Conservation (phyloP, 2,797 vertebrate genomes). For the Sebastes oblongus region DNA sequence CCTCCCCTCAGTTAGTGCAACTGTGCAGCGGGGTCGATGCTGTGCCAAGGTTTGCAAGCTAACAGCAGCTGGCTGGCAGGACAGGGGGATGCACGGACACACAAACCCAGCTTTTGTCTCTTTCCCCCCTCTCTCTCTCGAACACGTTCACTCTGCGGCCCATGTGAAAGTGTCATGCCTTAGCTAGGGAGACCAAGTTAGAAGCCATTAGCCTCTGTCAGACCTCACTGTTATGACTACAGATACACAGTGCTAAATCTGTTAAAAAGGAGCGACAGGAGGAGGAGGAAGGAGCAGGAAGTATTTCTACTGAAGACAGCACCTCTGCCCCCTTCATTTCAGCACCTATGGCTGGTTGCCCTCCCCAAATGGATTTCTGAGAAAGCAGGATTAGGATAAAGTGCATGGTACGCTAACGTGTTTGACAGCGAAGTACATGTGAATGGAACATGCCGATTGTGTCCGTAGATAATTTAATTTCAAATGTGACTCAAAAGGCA, state of each 20-base stretch:
- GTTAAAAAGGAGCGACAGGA: slow-evolving; percentile 22
- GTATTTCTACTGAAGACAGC: slow-evolving; percentile 28
- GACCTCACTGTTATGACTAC: slow-evolving; percentile 70
- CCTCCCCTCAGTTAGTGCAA: slow-evolving; percentile 9
- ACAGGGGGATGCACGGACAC: slow-evolving; percentile 17
- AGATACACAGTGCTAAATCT: slow-evolving; percentile 51
- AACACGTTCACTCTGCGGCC: slow-evolving; percentile 29
- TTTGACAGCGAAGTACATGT: slow-evolving; percentile 17
- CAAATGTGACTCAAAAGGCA: slow-evolving; percentile 14
- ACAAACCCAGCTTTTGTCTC: slow-evolving; percentile 43
- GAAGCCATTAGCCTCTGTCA: slow-evolving; percentile 65
- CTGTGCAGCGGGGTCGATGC: slow-evolving; percentile 19
- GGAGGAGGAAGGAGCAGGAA: slow-evolving; percentile 17
- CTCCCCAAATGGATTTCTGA: slow-evolving; percentile 55
- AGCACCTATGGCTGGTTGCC: slow-evolving; percentile 55
- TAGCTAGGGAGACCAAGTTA: slow-evolving; percentile 44
- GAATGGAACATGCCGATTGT: slow-evolving; percentile 41
- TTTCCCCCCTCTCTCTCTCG: not conserved
- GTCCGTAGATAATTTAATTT: slow-evolving; percentile 57
- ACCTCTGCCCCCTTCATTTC: slow-evolving; percentile 33
- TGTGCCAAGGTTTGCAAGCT: slow-evolving; percentile 51
- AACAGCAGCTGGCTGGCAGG: slow-evolving; percentile 62
- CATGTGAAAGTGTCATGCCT: slow-evolving; percentile 36
- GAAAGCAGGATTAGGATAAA: slow-evolving; percentile 57
- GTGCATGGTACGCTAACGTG: slow-evolving; percentile 12